Base-by-base conservation (phyloP, 1,140 invertebrate genomes). In the Drosophila murphyi region DNA sequence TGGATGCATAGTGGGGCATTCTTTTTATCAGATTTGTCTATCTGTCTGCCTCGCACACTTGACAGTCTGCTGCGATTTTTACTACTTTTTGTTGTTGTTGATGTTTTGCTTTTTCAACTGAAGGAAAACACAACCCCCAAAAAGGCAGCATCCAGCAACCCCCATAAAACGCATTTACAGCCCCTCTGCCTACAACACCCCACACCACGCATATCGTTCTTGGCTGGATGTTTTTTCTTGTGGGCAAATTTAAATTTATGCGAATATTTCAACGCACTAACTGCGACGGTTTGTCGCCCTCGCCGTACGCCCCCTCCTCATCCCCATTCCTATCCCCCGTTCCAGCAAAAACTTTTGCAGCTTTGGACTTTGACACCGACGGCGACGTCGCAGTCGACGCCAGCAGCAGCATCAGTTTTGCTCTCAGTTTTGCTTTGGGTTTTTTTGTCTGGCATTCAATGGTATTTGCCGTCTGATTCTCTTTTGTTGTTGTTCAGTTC, bases 181-280 rank as follows among this genome's bases (percentile, higher is more conserved):
- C 50, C 39, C 63, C 20, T 20, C 20, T 20, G 20, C 20, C 20
- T 20, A 20, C 20, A 20, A 20, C 12, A 12, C 12, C 12, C 12
- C 12, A 12, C 12, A 12, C 62, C 2, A 28, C 35, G 39, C 8
- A 2, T 5, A 29, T 6, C 1, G 0, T 41, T 51, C n/a, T 31
- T 60, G 51, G 47, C 35, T 60, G 74, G 47, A 39, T 56, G 57
- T 57, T 57, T 45, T 54, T 10, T 41, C 50, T 75, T 82, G 72
- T 72, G 63, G 77, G 75, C 59, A 88, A 87, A 88, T 87, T 87
- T 80, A 88, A 87, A 87, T 87, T 88, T 87, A 87, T 87, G 79
- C 59, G 82, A 86, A 81, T 64, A 52, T 86, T 71, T 81, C 50
- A 64, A 71, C 74, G 70, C 80, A 86, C 82, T 86, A 86, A 86